Percentiles rank a stretch among this genome's conserved stretches.
phyloP scores from a whole-genome alignment of 2,113 vertebrate species.

The Otolemur garnettii region DNA sequence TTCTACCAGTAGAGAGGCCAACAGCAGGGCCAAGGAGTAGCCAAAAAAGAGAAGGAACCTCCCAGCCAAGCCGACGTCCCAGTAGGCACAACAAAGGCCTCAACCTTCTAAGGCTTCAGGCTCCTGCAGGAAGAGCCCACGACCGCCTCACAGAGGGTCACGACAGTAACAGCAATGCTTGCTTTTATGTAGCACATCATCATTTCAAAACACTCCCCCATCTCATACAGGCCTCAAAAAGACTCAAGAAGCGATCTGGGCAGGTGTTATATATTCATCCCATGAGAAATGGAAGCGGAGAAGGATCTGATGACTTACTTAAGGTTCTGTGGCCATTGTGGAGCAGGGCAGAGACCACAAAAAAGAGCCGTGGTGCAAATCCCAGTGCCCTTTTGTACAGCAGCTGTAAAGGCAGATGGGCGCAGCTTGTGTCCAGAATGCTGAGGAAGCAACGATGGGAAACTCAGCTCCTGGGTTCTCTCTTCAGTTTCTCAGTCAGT shows the following conservation, averaged over 20 bases:
- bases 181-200: fast-evolving
- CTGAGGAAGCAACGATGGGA: fast-evolving
- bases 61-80: neutral
- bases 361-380: neutral
- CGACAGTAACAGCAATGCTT: too few species aligned
- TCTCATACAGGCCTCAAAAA: neutral
- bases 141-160: neutral
- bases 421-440: fast-evolving
- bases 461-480: neutral
- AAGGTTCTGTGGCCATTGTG: neutral
- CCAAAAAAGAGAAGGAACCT: neutral
- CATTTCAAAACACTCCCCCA: neutral
- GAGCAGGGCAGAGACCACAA: neutral
- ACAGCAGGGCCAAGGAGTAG: neutral
- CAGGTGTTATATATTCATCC: neutral
- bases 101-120: fast-evolving
- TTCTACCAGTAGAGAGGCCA: neutral
- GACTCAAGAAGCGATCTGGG: neutral
- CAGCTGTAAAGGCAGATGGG: too few species aligned
- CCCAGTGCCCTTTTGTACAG: fast-evolving
- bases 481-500: fast-evolving
- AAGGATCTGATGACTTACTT: neutral
- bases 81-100: neutral
- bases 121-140: neutral
- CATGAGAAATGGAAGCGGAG: neutral